Conservation (phyloP, 2,797 vertebrate species). For the Dendrocincla tyrannina region DNA sequence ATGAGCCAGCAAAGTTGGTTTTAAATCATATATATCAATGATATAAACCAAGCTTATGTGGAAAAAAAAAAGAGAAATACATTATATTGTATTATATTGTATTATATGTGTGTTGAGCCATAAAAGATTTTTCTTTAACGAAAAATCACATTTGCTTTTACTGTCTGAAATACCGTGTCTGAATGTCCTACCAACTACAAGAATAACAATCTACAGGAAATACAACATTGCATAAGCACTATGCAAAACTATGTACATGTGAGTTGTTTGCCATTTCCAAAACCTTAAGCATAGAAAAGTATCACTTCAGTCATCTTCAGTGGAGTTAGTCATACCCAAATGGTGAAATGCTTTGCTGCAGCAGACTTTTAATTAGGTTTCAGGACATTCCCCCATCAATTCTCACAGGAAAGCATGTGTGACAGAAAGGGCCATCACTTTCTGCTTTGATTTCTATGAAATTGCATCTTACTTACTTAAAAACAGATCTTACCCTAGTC, state of each 20-base stretch:
- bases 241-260: fast-evolving
- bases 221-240: background rate
- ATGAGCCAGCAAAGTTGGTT: background rate
- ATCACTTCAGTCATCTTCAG: background rate
- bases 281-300: background rate
- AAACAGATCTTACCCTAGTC: background rate
- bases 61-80: background rate
- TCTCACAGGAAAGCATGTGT: background rate
- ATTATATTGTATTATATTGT: too few species aligned
- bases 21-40: background rate
- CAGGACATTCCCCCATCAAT: background rate
- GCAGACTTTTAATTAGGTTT: background rate
- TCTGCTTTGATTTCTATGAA: background rate
- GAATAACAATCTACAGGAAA: background rate
- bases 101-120: background rate
- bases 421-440: background rate
- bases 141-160: background rate
- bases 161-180: background rate
- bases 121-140: background rate
- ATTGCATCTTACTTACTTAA: background rate
- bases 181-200: background rate
- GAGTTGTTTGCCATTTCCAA: background rate
- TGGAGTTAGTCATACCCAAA: background rate
- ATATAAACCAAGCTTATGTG: background rate
- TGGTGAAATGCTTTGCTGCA: background rate